These are phyloP conservation scores for Nephrotoma appendiculata DNA, from an alignment of 2,888 invertebrate genomes.

Conservation along the genomic window DNA sequence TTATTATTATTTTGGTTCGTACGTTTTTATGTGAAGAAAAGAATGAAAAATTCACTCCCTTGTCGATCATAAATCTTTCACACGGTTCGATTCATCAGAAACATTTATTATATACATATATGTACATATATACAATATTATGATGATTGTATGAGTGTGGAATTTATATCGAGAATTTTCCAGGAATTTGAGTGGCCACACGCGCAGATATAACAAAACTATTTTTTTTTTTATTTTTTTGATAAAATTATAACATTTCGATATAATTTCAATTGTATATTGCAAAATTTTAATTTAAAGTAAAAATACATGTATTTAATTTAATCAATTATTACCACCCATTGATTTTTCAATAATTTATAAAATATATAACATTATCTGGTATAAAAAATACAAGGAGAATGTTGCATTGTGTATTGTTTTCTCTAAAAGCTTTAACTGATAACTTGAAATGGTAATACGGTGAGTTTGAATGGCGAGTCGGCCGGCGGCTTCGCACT, in stretches of 20 bases:
- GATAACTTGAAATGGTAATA: background rate
- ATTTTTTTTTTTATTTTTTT: background rate
- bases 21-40: background rate
- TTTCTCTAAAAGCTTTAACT: background rate
- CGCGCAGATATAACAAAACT: background rate
- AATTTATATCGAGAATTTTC: conserved; percentile 5
- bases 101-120: background rate
- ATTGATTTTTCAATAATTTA: background rate
- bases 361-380: background rate
- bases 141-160: background rate
- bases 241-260: background rate
- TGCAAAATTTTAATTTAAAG: background rate
- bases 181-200: background rate
- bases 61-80: conserved; percentile 12
- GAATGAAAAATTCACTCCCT: conserved; percentile 9
- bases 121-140: background rate
- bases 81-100: conserved; percentile 12
- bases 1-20: background rate
- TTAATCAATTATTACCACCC: background rate
- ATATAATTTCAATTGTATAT: background rate
- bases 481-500: background rate
- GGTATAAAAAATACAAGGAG: background rate
- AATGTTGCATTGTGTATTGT: background rate
- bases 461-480: background rate
- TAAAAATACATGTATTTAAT: background rate